Evolutionary conservation across 2,888 invertebrate species (phyloP).

Genomic region (Melanostoma scalare): DNA sequence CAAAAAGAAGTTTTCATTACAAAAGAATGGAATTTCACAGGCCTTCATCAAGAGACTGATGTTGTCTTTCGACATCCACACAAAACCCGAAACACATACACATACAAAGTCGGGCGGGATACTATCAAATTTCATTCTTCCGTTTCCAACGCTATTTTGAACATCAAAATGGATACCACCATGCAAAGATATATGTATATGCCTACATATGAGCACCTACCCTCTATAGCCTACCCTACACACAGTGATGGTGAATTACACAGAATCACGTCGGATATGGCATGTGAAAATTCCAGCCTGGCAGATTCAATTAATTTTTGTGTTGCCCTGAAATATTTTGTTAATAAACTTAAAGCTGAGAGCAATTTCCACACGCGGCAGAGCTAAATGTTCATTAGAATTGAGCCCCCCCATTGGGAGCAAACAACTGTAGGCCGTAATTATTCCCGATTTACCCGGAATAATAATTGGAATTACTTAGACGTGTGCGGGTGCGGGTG

Average conservation of each 20-base stretch:
- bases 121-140: constrained; percentile 62
- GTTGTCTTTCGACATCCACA: constrained; percentile 5
- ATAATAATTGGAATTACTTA: constrained; percentile 59
- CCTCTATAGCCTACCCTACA: neutral
- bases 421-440: constrained; percentile 24
- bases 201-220: neutral
- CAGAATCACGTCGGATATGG: constrained; percentile 32
- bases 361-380: constrained; percentile 51
- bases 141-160: constrained; percentile 17
- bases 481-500: neutral
- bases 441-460: constrained; percentile 44
- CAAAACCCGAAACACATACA: neutral
- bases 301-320: constrained; percentile 69
- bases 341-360: constrained; percentile 52
- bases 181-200: neutral
- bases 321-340: constrained; percentile 61
- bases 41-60: constrained; percentile 45
- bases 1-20: constrained; percentile 59
- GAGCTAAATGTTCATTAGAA: constrained; percentile 54
- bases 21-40: constrained; percentile 64
- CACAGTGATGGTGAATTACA: constrained; percentile 13
- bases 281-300: constrained; percentile 42
- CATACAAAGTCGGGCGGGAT: neutral
- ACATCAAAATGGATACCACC: neutral
- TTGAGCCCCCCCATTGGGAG: constrained; percentile 9